Evolutionary conservation across 2,888 invertebrate genomes (phyloP).

Genomic region (Hemithea aestivaria): DNA sequence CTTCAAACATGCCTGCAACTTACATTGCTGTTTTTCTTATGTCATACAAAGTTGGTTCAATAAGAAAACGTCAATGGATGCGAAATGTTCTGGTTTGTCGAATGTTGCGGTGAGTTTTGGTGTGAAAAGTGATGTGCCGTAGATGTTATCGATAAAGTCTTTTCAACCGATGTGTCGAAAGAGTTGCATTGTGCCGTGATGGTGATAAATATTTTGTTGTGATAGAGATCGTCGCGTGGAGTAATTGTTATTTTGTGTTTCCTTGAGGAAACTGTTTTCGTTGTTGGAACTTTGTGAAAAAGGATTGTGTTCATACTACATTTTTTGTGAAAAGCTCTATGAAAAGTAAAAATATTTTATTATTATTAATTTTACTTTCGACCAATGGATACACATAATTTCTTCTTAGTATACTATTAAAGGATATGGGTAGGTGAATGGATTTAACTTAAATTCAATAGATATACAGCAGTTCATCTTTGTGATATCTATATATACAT

Average conservation of each 20-base stretch:
- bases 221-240: constrained; percentile 9
- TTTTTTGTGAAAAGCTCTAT: too few relatives aligned
- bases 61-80: constrained; percentile 33
- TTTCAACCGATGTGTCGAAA: constrained; percentile 37
- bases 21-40: constrained; percentile 16
- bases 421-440: too few relatives aligned
- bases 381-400: too few relatives aligned
- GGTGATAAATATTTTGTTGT: constrained; percentile 21
- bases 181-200: constrained; percentile 32
- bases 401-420: too few relatives aligned
- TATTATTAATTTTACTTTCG: too few relatives aligned
- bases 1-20: not conserved
- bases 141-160: constrained; percentile 65
- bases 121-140: constrained; percentile 40
- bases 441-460: too few relatives aligned
- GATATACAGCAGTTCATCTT: too few relatives aligned
- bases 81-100: not conserved
- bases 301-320: too few relatives aligned
- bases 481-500: too few relatives aligned
- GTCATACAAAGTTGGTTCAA: not conserved
- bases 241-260: constrained; percentile 3
- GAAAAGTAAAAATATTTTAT: too few relatives aligned
- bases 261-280: too few relatives aligned
- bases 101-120: constrained; percentile 11
- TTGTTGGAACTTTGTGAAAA: too few relatives aligned